These are phyloP conservation scores for Trichogramma evanescens DNA, from an alignment of 2,888 invertebrate species.

Conservation along the genomic window DNA sequence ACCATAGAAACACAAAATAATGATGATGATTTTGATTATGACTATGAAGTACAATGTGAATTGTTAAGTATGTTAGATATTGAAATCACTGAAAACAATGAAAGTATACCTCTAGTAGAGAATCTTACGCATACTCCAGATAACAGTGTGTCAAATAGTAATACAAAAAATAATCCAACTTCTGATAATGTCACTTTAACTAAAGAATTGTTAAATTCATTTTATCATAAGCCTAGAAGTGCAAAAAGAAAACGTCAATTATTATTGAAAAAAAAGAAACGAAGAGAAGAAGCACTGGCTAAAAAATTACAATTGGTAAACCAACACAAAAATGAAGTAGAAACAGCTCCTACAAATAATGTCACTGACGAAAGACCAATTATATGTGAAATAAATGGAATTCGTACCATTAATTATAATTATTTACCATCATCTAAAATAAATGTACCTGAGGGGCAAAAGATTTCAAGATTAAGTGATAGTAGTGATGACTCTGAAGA, in stretches of 20 bases:
- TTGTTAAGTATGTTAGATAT: conserved; percentile 11
- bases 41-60: conserved; percentile 1
- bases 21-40: not conserved
- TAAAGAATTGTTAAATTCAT: not conserved
- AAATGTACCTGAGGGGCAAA: conserved; percentile 4
- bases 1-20: not conserved
- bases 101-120: not conserved
- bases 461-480: conserved; percentile 1
- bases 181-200: conserved; percentile 3
- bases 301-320: not conserved
- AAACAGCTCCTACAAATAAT: not conserved
- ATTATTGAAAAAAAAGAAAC: not conserved
- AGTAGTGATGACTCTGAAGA: not conserved
- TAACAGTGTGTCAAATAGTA: conserved; percentile 11
- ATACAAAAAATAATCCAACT: conserved; percentile 2
- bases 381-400: conserved; percentile 28
- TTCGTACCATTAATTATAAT: conserved; percentile 31
- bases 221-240: not conserved
- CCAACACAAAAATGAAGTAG: not conserved
- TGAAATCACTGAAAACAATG: conserved; percentile 12
- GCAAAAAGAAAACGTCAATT: not conserved
- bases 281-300: not conserved
- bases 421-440: not conserved
- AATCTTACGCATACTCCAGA: not conserved
- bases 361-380: conserved; percentile 13